These are phyloP conservation scores for Cancer borealis DNA, from an alignment of 2,888 invertebrate species.

Conservation along the genomic window DNA sequence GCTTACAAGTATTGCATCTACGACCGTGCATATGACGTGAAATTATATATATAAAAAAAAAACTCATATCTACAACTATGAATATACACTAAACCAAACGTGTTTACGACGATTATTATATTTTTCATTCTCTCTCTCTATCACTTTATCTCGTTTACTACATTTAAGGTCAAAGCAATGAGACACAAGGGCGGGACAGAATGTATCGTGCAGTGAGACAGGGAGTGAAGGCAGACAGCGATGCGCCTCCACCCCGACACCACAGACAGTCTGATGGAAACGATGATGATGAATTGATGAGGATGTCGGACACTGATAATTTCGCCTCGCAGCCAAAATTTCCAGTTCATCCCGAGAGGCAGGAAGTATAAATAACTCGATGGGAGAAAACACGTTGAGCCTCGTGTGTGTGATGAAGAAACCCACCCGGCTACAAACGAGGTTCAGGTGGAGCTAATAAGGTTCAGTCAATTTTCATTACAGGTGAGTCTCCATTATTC, in stretches of 20 bases:
- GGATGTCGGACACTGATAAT: constrained; percentile 13
- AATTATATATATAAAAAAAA: constrained; percentile 3
- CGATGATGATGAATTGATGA: constrained; percentile 17
- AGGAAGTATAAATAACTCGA: constrained; percentile 29
- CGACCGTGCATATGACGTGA: background rate
- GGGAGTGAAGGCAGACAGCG: background rate
- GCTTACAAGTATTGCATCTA: constrained; percentile 9
- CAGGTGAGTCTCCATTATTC: constrained; percentile 34
- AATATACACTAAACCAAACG: background rate
- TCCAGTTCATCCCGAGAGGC: constrained; percentile 14
- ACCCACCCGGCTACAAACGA: background rate
- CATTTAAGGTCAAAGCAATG: background rate
- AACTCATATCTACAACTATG: background rate
- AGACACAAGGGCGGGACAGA: background rate
- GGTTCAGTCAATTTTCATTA: constrained; percentile 37
- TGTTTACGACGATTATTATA: background rate
- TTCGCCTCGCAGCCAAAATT: constrained; percentile 14
- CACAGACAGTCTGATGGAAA: background rate
- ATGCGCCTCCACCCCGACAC: background rate
- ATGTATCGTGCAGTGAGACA: background rate
- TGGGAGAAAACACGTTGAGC: background rate
- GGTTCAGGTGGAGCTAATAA: background rate
- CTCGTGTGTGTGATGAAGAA: background rate
- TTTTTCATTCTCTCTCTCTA: background rate
- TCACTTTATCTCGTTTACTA: background rate